Conservation (phyloP, 1,140 invertebrate species). For the Calliopsis andreniformis region DNA sequence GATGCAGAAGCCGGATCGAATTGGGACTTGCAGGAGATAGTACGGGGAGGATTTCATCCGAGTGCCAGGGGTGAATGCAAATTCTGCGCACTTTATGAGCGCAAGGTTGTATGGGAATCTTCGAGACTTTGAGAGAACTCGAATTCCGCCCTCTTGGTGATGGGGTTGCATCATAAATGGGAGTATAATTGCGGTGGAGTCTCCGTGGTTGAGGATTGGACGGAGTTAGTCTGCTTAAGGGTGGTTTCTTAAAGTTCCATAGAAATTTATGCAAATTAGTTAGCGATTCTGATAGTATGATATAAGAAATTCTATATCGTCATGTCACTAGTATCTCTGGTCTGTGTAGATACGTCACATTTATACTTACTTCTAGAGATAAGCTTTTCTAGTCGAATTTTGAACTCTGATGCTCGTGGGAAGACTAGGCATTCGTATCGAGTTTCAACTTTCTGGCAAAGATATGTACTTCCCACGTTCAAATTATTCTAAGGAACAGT, state of each 20-base stretch:
- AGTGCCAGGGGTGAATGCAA: background rate
- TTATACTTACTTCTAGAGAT: no score
- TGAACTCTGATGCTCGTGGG: no score
- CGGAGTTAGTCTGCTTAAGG: background rate
- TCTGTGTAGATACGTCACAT: no score
- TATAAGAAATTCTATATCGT: no score
- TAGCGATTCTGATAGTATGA: no score
- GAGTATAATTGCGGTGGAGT: background rate
- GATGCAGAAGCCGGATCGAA: no score
- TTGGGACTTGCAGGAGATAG: constrained; percentile 37
- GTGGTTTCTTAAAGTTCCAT: background rate
- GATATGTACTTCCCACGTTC: background rate
- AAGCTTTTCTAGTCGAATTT: no score
- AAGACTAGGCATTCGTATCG: no score
- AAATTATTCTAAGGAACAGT: background rate
- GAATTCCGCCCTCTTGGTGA: background rate
- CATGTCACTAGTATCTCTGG: no score
- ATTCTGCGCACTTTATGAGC: background rate
- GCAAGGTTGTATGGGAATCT: no score
- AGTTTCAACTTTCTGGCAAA: background rate
- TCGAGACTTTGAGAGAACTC: background rate
- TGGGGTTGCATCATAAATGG: constrained; percentile 11
- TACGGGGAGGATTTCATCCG: background rate
- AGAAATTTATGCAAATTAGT: no score
- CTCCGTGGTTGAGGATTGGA: background rate